Base-by-base conservation (phyloP, 2,888 invertebrate genomes). In the Pristionchus maxplancki region DNA sequence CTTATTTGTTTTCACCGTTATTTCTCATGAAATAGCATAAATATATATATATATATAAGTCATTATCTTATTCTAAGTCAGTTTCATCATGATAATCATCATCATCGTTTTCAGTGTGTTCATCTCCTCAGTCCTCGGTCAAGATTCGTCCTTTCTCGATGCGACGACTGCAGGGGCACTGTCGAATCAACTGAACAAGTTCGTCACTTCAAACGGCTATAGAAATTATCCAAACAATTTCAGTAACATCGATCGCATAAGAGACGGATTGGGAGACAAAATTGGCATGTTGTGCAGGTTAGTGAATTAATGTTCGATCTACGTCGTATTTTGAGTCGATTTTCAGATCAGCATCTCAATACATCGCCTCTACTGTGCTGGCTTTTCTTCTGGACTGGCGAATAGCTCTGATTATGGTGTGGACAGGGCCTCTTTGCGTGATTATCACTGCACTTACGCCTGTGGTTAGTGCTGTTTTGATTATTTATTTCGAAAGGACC, bases 121-220 rank as follows among this genome's bases (percentile, higher is more conserved):
- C 84, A 44, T 84, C 31, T 37, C 15, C 2, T 17, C 84, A 2
- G 84, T 84, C 20, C 84, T 84, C 17, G 53, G 40, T 6, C 53
- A 84, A 58, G 84, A 84, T 28, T 53, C 84, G 28, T n/a, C 8
- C 13, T 62, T 84, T 40, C 84, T 84, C 40, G 58, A 84, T 84
- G 24, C 34, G 17, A 84, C 84, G 20, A 84, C 48, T 58, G 31
- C 84, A 9, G 84, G 84, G 8, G 84, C 84, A 6, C n/a, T 84
- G 40, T 84, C 84, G 58, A 84, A 62, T 40, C 84, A 84, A 34
- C 17, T 84, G n/a, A 84, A 84, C 40, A 84, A 58, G 84, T 84
- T 5, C 20, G 50, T 31, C 11, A n/a, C n/a, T n/a, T n/a, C n/a
- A n/a, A n/a, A n/a, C n/a, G n/a, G n/a, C n/a, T n/a, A n/a, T n/a